Base-by-base conservation (phyloP, 2,888 invertebrate species). In the Eupithecia insigniata region DNA sequence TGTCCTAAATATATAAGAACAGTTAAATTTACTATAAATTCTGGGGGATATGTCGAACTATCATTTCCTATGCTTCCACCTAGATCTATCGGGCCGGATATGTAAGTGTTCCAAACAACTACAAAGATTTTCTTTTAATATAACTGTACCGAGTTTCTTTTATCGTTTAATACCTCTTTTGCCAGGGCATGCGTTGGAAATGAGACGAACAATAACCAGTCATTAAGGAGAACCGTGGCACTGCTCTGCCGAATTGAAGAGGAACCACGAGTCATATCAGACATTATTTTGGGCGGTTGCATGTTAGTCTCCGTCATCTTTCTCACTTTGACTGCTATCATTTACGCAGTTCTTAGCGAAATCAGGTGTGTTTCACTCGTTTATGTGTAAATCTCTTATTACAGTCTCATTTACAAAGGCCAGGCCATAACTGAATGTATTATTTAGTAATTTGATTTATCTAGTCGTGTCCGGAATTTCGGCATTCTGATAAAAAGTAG, bases 251-350 rank as follows among this genome's bases (percentile, higher is more conserved):
- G 39, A 39, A 75, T 78, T 0, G 80, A 83, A 4, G 83, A 85
- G 14, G 81, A 83, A 4, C 74, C 77, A n/a, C 69, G 71, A 1
- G 71, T 86, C 0, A 66, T 87, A 1, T 83, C 85, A 30, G 85
- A 89, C 0, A 74, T 69, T 2, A 76, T 89, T 8, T 66, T 89
- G 43, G 88, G 88, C 14, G 90, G 88, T 76, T 91, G 90, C 46
- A 85, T 90, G 86, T 81, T 88, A 14, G 80, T 89, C 0, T 93
- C 93, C 0, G 84, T 87, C 2, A 70, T 91, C 26, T 92, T 91
- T 69, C 82, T 92, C 0, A 69, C 80, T 0, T 73, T 90, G 1
- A 92, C 91, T 8, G 83, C 85, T 1, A 39, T 88, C 1, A 84
- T 92, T 32, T 93, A 93, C 71, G 69, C 79, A 22, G 76, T 80